Base-by-base conservation (phyloP, 2,797 vertebrate genomes). In the Parambassis ranga region DNA sequence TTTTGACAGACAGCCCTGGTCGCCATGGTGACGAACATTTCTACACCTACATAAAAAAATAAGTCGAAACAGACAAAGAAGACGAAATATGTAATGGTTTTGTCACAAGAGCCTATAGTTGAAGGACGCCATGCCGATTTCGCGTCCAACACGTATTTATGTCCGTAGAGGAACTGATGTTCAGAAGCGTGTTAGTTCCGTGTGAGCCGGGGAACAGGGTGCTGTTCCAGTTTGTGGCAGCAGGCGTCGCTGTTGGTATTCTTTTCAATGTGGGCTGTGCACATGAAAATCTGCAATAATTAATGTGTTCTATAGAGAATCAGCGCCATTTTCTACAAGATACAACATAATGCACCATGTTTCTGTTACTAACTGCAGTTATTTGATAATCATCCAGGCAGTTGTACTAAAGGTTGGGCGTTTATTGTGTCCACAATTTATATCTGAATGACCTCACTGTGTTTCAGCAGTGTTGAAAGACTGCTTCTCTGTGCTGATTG, bases 41-140 rank as follows among this genome's bases (percentile, higher is more conserved):
- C 15, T 6, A 32, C 22, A 42, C 7, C 3, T 16, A 52, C 1
- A 14, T 46, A 33, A 30, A 10, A 15, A 2, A 27, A 35, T 0
- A 3, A 7, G 0, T 0, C 7, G 10, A n/a, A 39, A n/a, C 0
- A 23, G 0, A 19, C 1, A 28, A 9, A 41, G 4, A 48, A 10
- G 6, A 1, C 0, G 1, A 10, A 24, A 47, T 1, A 0, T 1
- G 7, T 15, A 15, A 43, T 63, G 1, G 14, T 24, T 28, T 1
- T 15, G 35, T 57, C 48, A 75, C 44, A 44, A 23, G 1, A 14
- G 3, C 2, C 20, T 20, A 11, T 6, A 0, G 1, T 1, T 80
- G 87, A 86, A 88, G 86, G 87, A 85, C 89, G 79, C 86, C 86
- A 89, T 89, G 82, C 73, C 74, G 56, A 24, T 11, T 23, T 0